phyloP scores from a whole-genome alignment of 2,888 invertebrate species.

The Callyntrura guangdongensis region DNA sequence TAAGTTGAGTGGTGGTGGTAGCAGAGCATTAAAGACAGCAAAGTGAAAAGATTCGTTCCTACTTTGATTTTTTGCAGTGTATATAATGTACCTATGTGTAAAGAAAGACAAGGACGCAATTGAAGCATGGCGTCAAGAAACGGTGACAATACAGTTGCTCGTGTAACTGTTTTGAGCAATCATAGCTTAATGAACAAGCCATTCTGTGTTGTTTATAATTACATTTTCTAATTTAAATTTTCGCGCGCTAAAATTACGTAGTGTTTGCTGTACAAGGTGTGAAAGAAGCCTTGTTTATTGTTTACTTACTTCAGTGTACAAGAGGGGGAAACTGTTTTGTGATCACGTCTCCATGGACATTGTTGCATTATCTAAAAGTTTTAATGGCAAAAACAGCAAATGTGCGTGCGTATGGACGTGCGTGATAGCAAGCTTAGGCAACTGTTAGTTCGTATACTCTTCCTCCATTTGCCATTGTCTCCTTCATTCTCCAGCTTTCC shows the following conservation, averaged over 20 bases:
- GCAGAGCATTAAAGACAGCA: background rate
- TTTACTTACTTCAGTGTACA: background rate
- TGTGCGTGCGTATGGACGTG: no score
- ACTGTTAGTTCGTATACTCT: constrained; percentile 1
- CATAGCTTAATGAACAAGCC: no score
- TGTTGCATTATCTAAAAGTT: no score
- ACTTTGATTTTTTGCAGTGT: background rate
- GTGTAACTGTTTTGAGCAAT: background rate
- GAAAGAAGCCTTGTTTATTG: background rate
- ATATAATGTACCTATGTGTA: no score
- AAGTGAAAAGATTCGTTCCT: background rate
- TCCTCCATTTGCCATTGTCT: background rate
- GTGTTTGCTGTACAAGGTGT: no score
- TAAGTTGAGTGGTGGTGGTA: constrained; percentile 2
- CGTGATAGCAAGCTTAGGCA: background rate
- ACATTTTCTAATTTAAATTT: no score
- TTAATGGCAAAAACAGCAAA: no score
- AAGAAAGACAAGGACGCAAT: background rate
- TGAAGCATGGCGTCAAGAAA: background rate
- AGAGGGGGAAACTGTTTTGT: no score
- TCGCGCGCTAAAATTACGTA: no score
- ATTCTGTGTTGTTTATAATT: no score
- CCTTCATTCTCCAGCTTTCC: background rate
- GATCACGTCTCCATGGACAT: no score
- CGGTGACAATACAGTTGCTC: background rate